Conservation (phyloP, 2,888 invertebrate species). For the Beris chalybata region DNA sequence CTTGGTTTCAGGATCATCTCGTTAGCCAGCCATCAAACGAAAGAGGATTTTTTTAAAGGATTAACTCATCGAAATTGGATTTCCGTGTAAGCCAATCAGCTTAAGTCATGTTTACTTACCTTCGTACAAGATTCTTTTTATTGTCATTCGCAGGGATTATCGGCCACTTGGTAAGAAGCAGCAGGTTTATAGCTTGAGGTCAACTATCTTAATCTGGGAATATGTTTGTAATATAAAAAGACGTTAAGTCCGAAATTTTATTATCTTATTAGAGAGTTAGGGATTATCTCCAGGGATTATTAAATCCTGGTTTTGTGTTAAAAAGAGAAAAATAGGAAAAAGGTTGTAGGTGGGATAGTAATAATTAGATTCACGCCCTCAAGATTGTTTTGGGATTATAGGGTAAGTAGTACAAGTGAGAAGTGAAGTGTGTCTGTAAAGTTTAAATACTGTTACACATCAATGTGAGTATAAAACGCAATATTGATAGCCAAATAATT, state of each 20-base stretch:
- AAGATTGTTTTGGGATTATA: no score
- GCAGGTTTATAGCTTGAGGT: constrained; percentile 1
- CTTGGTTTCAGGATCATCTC: no score
- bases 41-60: no score
- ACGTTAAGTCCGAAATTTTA: not conserved
- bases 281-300: constrained; percentile 12
- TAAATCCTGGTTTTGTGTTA: not conserved
- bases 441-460: no score
- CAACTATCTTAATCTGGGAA: constrained; percentile 14
- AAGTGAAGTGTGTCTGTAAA: no score
- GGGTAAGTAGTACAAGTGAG: no score
- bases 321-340: no score
- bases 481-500: no score
- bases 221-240: constrained; percentile 12
- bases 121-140: constrained; percentile 7
- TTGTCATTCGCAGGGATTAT: not conserved
- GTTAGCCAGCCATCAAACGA: no score
- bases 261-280: constrained; percentile 19
- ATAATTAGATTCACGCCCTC: constrained; percentile 11
- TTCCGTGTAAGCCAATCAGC: constrained; percentile 26
- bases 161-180: constrained; percentile 4
- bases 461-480: no score
- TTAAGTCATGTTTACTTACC: constrained; percentile 9
- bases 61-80: constrained; percentile 6
- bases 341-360: constrained; percentile 4